Evolutionary conservation across 2,113 vertebrate genomes (phyloP).

Genomic region (Hemichromis elongatus): DNA sequence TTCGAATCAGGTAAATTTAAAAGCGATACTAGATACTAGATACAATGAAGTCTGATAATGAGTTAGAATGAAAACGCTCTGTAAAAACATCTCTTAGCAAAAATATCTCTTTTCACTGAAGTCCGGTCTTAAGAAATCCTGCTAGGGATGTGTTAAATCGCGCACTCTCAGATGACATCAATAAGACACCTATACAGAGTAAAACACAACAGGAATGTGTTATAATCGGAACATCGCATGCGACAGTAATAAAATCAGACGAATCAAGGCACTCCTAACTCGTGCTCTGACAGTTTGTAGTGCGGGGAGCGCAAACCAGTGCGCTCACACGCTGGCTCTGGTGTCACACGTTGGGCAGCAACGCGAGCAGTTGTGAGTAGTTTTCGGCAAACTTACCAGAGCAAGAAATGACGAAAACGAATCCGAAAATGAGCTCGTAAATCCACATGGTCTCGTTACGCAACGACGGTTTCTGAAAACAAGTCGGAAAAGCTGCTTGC

Average conservation of each 20-base stretch:
- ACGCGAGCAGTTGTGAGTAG: not conserved
- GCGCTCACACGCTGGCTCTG: not conserved
- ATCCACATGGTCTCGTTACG: slow-evolving; percentile 53
- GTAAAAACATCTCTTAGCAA: not conserved
- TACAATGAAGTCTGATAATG: not conserved
- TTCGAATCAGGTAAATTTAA: not conserved
- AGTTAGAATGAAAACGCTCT: not conserved
- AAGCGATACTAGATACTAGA: not conserved
- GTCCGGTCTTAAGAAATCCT: not conserved
- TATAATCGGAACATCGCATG: not conserved
- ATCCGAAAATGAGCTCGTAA: slow-evolving; percentile 50
- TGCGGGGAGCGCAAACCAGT: not conserved
- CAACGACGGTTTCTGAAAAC: not conserved
- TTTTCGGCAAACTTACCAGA: slow-evolving; percentile 56
- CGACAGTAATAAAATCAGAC: not conserved
- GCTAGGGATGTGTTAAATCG: not conserved
- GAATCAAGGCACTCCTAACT: not conserved
- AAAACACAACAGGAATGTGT: not conserved
- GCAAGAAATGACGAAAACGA: slow-evolving; percentile 37
- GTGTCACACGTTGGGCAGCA: not conserved
- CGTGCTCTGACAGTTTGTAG: not conserved
- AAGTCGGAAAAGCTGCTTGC: not conserved
- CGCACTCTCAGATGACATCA: not conserved
- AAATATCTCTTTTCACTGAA: not conserved
- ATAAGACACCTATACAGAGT: not conserved